phyloP scores from a whole-genome alignment of 2,888 invertebrate genomes.

The Caenorhabditis afra region DNA sequence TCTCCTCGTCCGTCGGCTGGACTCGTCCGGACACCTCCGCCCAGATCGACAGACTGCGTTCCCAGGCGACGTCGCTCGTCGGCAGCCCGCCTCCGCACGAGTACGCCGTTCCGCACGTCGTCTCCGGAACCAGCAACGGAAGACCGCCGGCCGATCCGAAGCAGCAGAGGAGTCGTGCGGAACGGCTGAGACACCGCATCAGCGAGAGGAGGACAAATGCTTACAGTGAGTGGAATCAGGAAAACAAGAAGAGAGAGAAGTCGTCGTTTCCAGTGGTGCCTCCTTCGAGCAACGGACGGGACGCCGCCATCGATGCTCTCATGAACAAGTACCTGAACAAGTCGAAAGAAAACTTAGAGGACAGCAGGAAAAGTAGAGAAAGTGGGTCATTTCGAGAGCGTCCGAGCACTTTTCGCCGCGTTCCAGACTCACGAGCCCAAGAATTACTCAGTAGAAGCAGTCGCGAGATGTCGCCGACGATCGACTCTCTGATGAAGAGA shows the following conservation, averaged over 20 bases:
- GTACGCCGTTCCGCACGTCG: slow-evolving; percentile 50
- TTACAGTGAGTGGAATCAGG: slow-evolving; percentile 36
- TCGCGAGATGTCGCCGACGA: slow-evolving; percentile 54
- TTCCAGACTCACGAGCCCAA: slow-evolving; percentile 44
- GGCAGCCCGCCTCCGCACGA: slow-evolving; percentile 46
- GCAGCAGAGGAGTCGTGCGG: slow-evolving; percentile 52
- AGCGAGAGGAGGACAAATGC: slow-evolving; percentile 55
- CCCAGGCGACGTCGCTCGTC: slow-evolving; percentile 31
- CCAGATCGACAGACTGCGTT: slow-evolving; percentile 47
- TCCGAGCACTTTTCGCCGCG: too few relatives aligned
- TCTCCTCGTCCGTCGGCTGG: slow-evolving; percentile 65
- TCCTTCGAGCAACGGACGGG: slow-evolving; percentile 33
- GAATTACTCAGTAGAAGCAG: slow-evolving; percentile 41
- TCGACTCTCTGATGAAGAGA: slow-evolving; percentile 58
- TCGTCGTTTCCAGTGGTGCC: slow-evolving; percentile 47
- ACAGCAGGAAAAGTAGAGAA: slow-evolving; percentile 51
- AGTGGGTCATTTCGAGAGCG: slow-evolving; percentile 19
- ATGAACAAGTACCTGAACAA: slow-evolving; percentile 62
- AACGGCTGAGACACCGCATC: slow-evolving; percentile 54
- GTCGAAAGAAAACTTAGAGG: slow-evolving; percentile 50
- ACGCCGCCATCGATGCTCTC: slow-evolving; percentile 45
- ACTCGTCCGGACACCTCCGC: slow-evolving; percentile 49
- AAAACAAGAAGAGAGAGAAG: too few relatives aligned
- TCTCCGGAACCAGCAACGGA: slow-evolving; percentile 8
- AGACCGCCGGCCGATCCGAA: slow-evolving; percentile 55